Base-by-base conservation (phyloP, 2,797 vertebrate species). In the Bothrops alternatus region DNA sequence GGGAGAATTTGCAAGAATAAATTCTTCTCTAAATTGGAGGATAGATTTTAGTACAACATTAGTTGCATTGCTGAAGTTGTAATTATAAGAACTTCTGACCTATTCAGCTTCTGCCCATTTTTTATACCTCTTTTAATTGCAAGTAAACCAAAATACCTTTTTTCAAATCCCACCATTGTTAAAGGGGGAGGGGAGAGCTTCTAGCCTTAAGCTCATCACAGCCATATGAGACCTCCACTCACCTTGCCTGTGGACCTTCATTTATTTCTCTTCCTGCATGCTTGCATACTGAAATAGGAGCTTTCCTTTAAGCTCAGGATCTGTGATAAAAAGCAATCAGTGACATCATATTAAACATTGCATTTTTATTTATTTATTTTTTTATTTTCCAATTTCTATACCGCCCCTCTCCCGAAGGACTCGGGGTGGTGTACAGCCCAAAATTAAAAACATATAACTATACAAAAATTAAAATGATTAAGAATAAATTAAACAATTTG, bases 331-430 rank as follows among this genome's bases (percentile, higher is more conserved):
- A 93, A 96, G 90, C 60, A 89, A 82, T 78, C 61, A 73, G 0
- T 91, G 87, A 42, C 23, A 88, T 13, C 18, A 91, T 86, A 65
- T 94, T 92, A 88, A 92, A 90, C 93, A 90, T 26, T 86, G 90
- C 87, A 11, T 28, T n/a, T n/a, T n/a, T n/a, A n/a, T n/a, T n/a
- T n/a, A n/a, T n/a, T n/a, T n/a, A n/a, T n/a, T n/a, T n/a, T n/a
- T n/a, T n/a, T n/a, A n/a, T n/a, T n/a, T n/a, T n/a, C n/a, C n/a
- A n/a, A n/a, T n/a, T n/a, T n/a, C n/a, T n/a, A n/a, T n/a, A n/a
- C n/a, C n/a, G n/a, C n/a, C n/a, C n/a, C n/a, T n/a, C n/a, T n/a
- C n/a, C n/a, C n/a, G n/a, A n/a, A n/a, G n/a, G n/a, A n/a, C n/a
- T n/a, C n/a, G n/a, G n/a, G n/a, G n/a, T n/a, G n/a, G n/a, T n/a